These are phyloP conservation scores for Chaetorhynchus papuensis DNA, from an alignment of 2,113 vertebrate species.

Conservation along the genomic window DNA sequence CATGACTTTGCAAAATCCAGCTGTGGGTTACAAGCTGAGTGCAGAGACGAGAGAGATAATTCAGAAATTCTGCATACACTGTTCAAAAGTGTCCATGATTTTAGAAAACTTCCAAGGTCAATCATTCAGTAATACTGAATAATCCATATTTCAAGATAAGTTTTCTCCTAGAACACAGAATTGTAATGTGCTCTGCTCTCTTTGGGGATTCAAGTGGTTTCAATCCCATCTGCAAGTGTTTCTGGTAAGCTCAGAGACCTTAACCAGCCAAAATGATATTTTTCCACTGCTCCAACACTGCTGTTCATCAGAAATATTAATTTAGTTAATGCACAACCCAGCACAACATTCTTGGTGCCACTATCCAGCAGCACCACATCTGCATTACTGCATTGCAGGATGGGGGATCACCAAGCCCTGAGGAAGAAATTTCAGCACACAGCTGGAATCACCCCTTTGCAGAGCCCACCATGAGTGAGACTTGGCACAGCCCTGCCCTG, in stretches of 20 bases:
- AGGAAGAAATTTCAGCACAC: not conserved
- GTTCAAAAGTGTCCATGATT: not conserved
- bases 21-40: not conserved
- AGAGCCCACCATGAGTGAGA: accelerated
- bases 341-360: not conserved
- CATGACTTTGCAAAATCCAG: not conserved
- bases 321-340: not conserved
- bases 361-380: accelerated
- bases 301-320: not conserved
- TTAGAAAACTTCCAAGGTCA: not conserved
- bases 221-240: not conserved
- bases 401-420: not conserved
- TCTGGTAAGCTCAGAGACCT: not conserved
- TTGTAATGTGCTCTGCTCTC: accelerated
- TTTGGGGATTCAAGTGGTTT: not conserved
- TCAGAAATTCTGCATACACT: not conserved
- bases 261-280: not conserved
- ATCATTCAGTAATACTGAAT: not conserved
- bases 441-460: not conserved
- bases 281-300: not conserved
- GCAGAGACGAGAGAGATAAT: not conserved
- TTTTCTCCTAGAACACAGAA: not conserved
- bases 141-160: not conserved
- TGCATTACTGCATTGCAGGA: accelerated
- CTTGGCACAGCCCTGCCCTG: not conserved